Base-by-base conservation (phyloP, 2,888 invertebrate genomes). In the Tiphia femorata region DNA sequence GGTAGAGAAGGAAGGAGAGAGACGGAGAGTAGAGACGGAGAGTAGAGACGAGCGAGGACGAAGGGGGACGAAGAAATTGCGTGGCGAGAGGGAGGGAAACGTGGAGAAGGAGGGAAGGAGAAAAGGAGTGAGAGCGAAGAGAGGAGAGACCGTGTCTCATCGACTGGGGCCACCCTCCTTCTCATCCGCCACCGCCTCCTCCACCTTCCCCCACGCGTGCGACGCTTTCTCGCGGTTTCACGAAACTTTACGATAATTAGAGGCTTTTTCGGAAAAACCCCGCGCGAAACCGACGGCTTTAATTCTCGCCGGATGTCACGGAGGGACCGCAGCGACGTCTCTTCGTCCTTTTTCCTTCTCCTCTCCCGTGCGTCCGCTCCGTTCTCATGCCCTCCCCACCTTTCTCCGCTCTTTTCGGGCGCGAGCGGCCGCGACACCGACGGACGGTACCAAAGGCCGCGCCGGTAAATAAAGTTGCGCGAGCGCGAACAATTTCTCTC, bases 231-330 rank as follows among this genome's bases (percentile, higher is more conserved):
- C 44, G 14, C 16, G 35, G 38, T 54, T 62, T 62, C 69, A 41
- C 70, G 63, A 66, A 65, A 70, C 49, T 65, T 62, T 62, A 65
- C 58, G 63, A 54, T 62, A 70, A 70, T 65, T 61, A 55, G 16
- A 37, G 51, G 48, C 51, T 69, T 66, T 65, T 63, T 49, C 59
- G 67, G 19, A 49, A 33, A 49, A 57, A 40, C 53, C 52, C 52
- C 17, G 35, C 43, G 27, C 35, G 33, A 54, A 49, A 46, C 37
- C 33, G 40, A 25, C 30, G 30, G 48, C 42, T 50, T 51, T 52
- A 53, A 48, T 55, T 59, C 59, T 40, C 58, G 49, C 25, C 38
- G 20, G 16, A 12, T 12, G 33, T 14, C 33, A 38, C 38, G n/a
- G n/a, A n/a, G n/a, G n/a, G n/a, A 5, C 38, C 38, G 17, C 20